Base-by-base conservation (phyloP, 2,888 invertebrate species). In the Cheilosia grossa region DNA sequence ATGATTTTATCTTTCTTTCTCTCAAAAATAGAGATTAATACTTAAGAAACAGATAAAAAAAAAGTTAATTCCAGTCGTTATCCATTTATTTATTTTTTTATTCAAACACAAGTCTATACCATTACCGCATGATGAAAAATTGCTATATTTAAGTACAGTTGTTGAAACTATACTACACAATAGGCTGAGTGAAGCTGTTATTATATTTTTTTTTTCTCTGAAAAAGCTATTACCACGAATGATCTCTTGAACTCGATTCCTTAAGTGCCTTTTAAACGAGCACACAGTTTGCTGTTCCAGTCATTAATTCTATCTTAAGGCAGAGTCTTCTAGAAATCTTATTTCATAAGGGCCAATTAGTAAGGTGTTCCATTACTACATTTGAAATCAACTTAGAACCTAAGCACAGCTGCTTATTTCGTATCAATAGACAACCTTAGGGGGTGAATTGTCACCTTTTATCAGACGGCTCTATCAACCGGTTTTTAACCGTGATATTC, bases 231-330 rank as follows among this genome's bases (percentile, higher is more conserved):
- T 67, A 58, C 44, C 63, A 64, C 64, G 49, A 53, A 30, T 58
- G 58, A 79, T 64, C 73, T 69, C 51, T 54, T 69, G 79, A 83
- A 79, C 82, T 59, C 7, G 21, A 53, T 70, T 19, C 4, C 9
- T 72, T 37, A 59, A 59, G 37, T 72, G 51, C n/a, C 42, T 64
- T 30, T 53, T 37, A 47, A 37, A 37, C 37, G 37, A 37, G 37
- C 49, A 24, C 37, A 9, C 42, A 67, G 21, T 13, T 44, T 51
- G 27, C 17, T 24, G 53, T 37, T 54, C 42, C 30, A 54, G 54
- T 21, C 63, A 56, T 49, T 47, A 64, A 58, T 33, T 47, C 17
- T 33, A 49, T n/a, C 17, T 21, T 4, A 13, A 17, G 9, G 47
- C n/a, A 54, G 15, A 54, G 6, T 4, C 4, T 54, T 30, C 42